Conservation (phyloP, 2,797 vertebrate genomes). For the Aeoliscus strigatus region DNA sequence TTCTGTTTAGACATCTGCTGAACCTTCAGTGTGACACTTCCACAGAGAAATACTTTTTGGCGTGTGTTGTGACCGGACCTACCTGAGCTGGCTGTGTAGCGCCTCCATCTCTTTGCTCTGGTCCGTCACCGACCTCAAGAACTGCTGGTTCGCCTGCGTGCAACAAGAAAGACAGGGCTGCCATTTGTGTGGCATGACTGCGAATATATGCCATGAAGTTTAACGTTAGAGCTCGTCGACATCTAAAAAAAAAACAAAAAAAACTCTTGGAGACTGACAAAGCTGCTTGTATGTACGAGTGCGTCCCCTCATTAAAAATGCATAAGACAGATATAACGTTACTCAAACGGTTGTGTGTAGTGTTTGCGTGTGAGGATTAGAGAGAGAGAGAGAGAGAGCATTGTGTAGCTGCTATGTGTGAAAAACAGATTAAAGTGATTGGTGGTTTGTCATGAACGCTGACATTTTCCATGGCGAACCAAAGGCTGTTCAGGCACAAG, state of each 20-base stretch:
- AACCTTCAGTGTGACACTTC: neutral
- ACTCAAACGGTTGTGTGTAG: conserved; percentile 24
- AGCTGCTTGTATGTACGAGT: conserved; percentile 29
- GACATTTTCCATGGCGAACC: conserved; percentile 31
- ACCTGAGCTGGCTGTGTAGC: conserved; percentile 85
- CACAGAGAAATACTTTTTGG: conserved; percentile 6
- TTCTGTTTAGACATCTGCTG: neutral
- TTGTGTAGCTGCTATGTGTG: neutral
- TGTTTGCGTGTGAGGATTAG: neutral
- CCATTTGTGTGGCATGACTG: conserved; percentile 56
- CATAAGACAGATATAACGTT: conserved; percentile 63
- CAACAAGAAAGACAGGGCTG: conserved; percentile 65
- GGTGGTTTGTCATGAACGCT: conserved; percentile 36
- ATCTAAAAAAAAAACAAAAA: neutral
- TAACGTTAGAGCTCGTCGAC: too few species aligned
- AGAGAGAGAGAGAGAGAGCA: neutral
- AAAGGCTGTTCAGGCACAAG: conserved; percentile 32
- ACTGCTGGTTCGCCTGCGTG: conserved; percentile 85
- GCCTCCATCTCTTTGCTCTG: conserved; percentile 83
- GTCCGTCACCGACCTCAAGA: conserved; percentile 83
- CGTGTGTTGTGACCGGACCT: conserved; percentile 21
- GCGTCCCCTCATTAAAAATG: conserved; percentile 67
- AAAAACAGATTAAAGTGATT: conserved; percentile 25
- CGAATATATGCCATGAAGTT: conserved; percentile 17
- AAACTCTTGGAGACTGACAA: conserved; percentile 9